Conservation (phyloP, 2,797 vertebrate species). For the Neomorphus geoffroyi region DNA sequence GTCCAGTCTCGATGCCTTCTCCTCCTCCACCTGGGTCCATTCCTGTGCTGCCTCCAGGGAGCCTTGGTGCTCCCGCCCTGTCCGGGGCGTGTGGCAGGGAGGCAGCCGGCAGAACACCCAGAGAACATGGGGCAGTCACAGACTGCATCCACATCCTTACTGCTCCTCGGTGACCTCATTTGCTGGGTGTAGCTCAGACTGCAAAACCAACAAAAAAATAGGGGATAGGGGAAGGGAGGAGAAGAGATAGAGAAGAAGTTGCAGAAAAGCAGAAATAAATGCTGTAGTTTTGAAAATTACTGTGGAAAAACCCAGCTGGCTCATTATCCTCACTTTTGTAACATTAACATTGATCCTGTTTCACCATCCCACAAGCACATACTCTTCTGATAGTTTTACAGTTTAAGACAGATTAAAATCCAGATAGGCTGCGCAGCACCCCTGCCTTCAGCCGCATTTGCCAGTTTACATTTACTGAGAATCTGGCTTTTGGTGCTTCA, state of each 20-base stretch:
- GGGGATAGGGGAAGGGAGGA: conserved; percentile 32
- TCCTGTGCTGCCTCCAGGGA: not conserved
- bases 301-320: conserved; percentile 68
- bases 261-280: conserved; percentile 64
- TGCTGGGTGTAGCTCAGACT: conserved; percentile 22
- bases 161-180: conserved; percentile 37
- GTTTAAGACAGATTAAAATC: not conserved
- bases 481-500: conserved; percentile 32
- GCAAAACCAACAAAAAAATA: not conserved
- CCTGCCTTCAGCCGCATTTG: not conserved
- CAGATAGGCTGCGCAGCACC: not conserved
- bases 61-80: not conserved
- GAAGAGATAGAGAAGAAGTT: conserved; percentile 46
- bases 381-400: not conserved
- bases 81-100: not conserved
- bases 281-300: conserved; percentile 34
- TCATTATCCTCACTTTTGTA: conserved; percentile 61
- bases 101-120: not conserved
- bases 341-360: conserved; percentile 55
- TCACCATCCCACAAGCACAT: conserved; percentile 40
- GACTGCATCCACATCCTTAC: not conserved
- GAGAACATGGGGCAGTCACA: not conserved
- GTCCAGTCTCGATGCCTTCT: accelerated
- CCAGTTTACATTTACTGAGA: conserved; percentile 19
- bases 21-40: not conserved